phyloP scores from a whole-genome alignment of 2,113 vertebrate genomes.

The Pandion haliaetus region DNA sequence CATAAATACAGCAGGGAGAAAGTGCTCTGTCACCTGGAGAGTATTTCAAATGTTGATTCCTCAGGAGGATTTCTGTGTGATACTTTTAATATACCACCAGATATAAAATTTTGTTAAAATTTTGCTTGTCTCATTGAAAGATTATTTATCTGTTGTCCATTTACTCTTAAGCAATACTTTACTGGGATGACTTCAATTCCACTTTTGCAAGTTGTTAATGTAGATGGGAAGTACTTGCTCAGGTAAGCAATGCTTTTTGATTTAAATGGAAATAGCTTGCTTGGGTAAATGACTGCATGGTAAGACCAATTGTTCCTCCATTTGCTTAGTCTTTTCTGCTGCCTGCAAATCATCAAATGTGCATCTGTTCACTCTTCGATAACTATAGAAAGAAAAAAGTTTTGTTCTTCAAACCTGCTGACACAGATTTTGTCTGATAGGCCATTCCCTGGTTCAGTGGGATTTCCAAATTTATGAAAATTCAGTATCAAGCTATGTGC shows the following conservation, averaged over 20 bases:
- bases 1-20: not conserved
- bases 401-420: not conserved
- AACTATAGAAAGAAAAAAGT: not conserved
- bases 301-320: slow-evolving; percentile 4
- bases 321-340: slow-evolving; percentile 26
- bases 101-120: not conserved
- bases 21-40: not conserved
- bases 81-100: not conserved
- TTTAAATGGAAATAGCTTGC: slow-evolving; percentile 45
- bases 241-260: slow-evolving; percentile 15
- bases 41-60: not conserved
- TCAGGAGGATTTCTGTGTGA: not conserved
- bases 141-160: not conserved
- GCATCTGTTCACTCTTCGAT: not conserved
- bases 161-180: not conserved
- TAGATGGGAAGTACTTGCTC: slow-evolving; percentile 3
- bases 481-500: not conserved
- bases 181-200: not conserved
- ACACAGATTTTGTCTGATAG: not conserved
- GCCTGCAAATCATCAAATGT: not conserved
- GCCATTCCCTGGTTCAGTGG: not conserved
- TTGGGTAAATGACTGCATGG: slow-evolving; percentile 2
- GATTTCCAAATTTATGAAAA: not conserved
- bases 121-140: slow-evolving; percentile 1
- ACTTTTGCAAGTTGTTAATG: not conserved